Evolutionary conservation across 2,888 invertebrate genomes (phyloP), one percentile per base, ranked within the genome.

Genomic region (Augochlorella aurata): DNA sequence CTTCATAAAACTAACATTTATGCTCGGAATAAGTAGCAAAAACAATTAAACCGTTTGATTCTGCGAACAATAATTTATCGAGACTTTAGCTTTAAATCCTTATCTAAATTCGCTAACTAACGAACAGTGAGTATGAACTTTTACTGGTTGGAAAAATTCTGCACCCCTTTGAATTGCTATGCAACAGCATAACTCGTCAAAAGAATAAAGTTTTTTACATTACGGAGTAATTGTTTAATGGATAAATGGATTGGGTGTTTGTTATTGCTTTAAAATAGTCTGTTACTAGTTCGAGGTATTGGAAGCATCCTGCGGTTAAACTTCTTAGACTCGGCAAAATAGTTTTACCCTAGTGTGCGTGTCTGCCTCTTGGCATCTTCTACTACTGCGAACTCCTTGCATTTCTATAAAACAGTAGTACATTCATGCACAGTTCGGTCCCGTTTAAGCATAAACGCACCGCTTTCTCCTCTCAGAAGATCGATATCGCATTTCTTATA

Each of bases 341-440:
- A 58, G 79, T 61, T 82, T 82, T 71, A 49, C 61, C 69, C 69
- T 44, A 71, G 71, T 82, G 82, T 4, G 38, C 7, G 38, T 29
- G 63, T 12, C 67, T 21, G 66, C 49, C 52, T 70, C 45, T 16
- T 50, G 45, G 12, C 49, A 21, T 63, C 71, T 44, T 54, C n/a
- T 61, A 67, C 61, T 72, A 74, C 74, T 68, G 44, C 12, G n/a
- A 52, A 54, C 67, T 58, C 65, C 38, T 38, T 18, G 8, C 4
- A 63, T 63, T 38, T 16, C 8, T 29, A 29, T 16, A 16, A 18
- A 18, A 18, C 61, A 38, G 24, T 38, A 0, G 58, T 14, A 58
- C 14, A 5, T 38, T 38, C 38, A 38, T 38, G 38, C 38, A 38
- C 3, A 38, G 38, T 5, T 38, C 38, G 38, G 38, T 7, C 38